Percentiles rank a stretch among this genome's conserved stretches.
Conservation (phyloP, 2,888 invertebrate species). For the Ophion slaviceki region DNA sequence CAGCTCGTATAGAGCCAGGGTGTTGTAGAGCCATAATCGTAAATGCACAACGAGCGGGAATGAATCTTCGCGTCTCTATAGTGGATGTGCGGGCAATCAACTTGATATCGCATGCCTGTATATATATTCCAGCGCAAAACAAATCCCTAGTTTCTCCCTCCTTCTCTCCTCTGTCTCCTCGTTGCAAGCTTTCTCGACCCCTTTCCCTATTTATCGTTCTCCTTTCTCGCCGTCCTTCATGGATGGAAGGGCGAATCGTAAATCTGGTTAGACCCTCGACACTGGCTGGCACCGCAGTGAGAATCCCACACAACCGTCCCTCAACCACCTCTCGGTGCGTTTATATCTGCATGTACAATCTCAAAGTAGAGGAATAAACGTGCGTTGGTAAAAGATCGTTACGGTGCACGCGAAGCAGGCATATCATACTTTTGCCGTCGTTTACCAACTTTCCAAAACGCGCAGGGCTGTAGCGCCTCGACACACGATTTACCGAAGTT, state of each 20-base stretch:
- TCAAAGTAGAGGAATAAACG: constrained; percentile 56
- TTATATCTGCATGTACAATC: constrained; percentile 52
- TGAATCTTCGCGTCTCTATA: constrained; percentile 39
- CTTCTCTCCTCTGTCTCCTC: neutral
- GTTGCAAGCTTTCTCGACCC: neutral
- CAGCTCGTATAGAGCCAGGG: constrained; percentile 29
- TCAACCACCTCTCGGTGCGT: constrained; percentile 46
- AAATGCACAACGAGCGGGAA: constrained; percentile 70
- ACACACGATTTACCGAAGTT: neutral
- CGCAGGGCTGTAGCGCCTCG: neutral
- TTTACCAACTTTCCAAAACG: constrained; percentile 9
- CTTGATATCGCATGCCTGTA: constrained; percentile 43
- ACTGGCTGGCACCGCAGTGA: constrained; percentile 57
- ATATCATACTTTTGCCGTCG: constrained; percentile 36
- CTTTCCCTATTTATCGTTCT: neutral
- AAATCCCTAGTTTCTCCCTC: constrained; percentile 60
- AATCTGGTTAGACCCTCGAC: constrained; percentile 60
- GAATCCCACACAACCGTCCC: constrained; percentile 32
- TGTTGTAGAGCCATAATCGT: constrained; percentile 71
- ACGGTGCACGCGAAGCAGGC: constrained; percentile 54
- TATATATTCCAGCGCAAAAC: constrained; percentile 66
- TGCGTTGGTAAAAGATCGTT: constrained; percentile 58
- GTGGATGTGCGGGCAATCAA: constrained; percentile 15
- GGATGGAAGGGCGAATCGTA: constrained; percentile 48
- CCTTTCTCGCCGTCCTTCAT: constrained; percentile 1